Evolutionary conservation across 2,113 vertebrate species (phyloP), one percentile per base, ranked within the genome.

Genomic region (Petrocephalus microphthalmus): DNA sequence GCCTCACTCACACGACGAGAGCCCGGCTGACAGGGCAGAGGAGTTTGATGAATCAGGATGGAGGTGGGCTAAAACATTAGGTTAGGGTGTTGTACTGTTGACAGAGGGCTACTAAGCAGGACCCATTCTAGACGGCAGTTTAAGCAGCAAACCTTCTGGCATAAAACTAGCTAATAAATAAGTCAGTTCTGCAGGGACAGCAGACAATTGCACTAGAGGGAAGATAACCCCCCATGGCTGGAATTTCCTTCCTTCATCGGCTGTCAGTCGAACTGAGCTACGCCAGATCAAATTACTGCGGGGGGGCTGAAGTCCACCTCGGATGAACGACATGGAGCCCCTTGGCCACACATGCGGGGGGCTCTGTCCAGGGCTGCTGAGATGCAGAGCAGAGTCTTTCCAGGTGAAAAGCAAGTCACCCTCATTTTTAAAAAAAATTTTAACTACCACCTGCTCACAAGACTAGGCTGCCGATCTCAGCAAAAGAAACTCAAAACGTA

Each of bases 391-490:
- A 19, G 33, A 42, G 15, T 37, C 67, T 78, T 78, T 20, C 2
- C 33, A 78, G 33, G 37, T 42, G 71, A 78, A 64, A 64, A 86
- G 64, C 53, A 56, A 60, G 37, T 84, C 67, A 74, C 74, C n/a
- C 19, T 22, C 52, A 29, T n/a, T 54, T 22, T 87, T 52, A 67
- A 11, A n/a, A 33, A n/a, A 22, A 49, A 22, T 7, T 33, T n/a
- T n/a, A n/a, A 64, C 57, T 49, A 82, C 87, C 67, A 74, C 78
- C 47, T 56, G 20, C 54, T 90, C 85, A 87, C 78, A 87, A 87
- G 89, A 88, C 49, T 57, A 45, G 33, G 22, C 33, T 25, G 53
- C 45, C 17, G 85, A 86, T 7, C 20, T 86, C 25, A 17, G 53
- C 85, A 45, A 86, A 47, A 13, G 1, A 42, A 60, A 60, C 20